Conservation (phyloP, 2,888 invertebrate species). For the Apomyelois bistriatella region DNA sequence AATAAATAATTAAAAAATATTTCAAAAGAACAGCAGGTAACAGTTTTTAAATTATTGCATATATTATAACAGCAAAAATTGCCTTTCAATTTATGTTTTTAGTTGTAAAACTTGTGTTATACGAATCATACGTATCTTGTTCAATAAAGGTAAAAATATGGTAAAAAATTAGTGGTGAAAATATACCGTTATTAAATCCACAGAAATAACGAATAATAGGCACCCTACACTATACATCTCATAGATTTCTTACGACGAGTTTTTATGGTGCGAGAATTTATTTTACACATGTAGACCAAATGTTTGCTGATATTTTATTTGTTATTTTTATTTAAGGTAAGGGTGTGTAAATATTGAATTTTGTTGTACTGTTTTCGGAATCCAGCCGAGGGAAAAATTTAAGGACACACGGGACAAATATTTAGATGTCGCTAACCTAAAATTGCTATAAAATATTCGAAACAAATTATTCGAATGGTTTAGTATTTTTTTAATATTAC, state of each 20-base stretch:
- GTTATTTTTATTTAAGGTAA: conserved; percentile 10
- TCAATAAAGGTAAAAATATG: too few species aligned
- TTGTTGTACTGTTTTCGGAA: neutral
- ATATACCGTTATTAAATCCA: neutral
- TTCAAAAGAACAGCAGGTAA: too few species aligned
- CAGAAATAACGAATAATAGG: neutral
- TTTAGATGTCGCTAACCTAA: neutral
- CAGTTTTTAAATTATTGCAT: too few species aligned
- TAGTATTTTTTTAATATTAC: too few species aligned
- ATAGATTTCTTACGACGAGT: conserved; percentile 11
- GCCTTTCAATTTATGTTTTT: too few species aligned
- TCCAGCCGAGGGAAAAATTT: neutral
- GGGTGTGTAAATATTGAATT: conserved; percentile 8
- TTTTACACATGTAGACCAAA: conserved; percentile 12
- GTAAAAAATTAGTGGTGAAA: too few species aligned
- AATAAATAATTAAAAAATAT: too few species aligned
- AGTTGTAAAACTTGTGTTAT: too few species aligned
- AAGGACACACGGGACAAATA: neutral
- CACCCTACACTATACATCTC: conserved; percentile 9
- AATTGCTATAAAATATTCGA: too few species aligned
- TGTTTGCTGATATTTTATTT: conserved; percentile 5
- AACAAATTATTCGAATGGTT: too few species aligned
- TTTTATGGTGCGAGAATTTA: conserved; percentile 10
- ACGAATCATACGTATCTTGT: too few species aligned
- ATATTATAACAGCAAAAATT: too few species aligned